A percentile compares a stretch with the other conserved stretches of the same genome.
These are phyloP conservation scores for Pyrrhura leucotis DNA, from an alignment of 2,797 vertebrate species.

Conservation along the genomic window DNA sequence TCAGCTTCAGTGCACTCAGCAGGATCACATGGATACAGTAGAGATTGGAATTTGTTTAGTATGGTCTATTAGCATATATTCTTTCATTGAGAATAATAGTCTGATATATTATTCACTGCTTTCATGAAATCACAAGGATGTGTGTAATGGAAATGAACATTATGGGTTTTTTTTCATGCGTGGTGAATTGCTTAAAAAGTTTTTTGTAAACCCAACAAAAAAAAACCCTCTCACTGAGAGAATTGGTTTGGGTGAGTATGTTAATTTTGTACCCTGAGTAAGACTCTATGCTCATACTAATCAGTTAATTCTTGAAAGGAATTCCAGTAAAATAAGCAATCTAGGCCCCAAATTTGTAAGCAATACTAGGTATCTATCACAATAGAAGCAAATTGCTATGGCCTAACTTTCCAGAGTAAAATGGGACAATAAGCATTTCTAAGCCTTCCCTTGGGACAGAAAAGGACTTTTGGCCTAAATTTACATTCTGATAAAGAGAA, in stretches of 20 bases:
- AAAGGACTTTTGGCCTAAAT: not conserved
- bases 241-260: not conserved
- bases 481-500: not conserved
- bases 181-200: not conserved
- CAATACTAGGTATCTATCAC: not conserved
- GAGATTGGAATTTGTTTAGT: not conserved
- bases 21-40: not conserved
- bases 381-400: not conserved
- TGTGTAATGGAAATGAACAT: not conserved
- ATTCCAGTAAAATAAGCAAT: not conserved
- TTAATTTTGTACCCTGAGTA: not conserved
- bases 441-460: not conserved
- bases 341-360: not conserved
- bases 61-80: not conserved
- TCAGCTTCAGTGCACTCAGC: not conserved
- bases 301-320: not conserved
- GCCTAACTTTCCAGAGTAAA: not conserved
- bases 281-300: not conserved
- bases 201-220: constrained; percentile 1
- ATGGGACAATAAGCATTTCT: not conserved
- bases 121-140: not conserved
- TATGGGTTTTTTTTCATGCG: not conserved
- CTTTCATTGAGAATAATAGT: not conserved
- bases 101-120: not conserved
- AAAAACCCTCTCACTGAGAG: not conserved